Evolutionary conservation across 1,140 invertebrate species (phyloP).

Genomic region (Elysia chlorotica): DNA sequence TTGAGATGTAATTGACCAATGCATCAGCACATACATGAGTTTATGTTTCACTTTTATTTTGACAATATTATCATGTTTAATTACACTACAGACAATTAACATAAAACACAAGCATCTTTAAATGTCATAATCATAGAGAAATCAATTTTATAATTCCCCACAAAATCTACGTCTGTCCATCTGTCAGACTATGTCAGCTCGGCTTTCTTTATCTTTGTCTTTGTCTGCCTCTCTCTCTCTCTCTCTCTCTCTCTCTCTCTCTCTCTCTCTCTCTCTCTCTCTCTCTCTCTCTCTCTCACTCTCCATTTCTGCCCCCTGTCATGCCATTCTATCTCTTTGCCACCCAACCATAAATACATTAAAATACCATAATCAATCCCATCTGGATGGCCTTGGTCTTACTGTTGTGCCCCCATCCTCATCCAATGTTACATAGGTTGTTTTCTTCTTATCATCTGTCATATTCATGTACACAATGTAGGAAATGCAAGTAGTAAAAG

Average conservation of each 20-base stretch:
- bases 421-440: constrained; percentile 34
- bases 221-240: neutral
- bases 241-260: neutral
- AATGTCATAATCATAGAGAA: too few relatives aligned
- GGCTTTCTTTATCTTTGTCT: constrained; percentile 2
- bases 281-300: constrained; percentile 19
- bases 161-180: neutral
- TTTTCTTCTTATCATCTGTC: constrained; percentile 28
- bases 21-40: too few relatives aligned
- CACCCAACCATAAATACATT: neutral
- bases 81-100: too few relatives aligned
- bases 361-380: constrained; percentile 27
- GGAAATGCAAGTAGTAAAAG: constrained; percentile 32
- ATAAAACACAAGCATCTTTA: too few relatives aligned
- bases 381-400: constrained; percentile 29
- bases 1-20: too few relatives aligned
- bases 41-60: too few relatives aligned
- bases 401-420: constrained; percentile 32
- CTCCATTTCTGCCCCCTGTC: too few relatives aligned
- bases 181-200: neutral
- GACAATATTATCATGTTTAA: too few relatives aligned
- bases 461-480: constrained; percentile 43
- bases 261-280: constrained; percentile 19
- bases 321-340: too few relatives aligned
- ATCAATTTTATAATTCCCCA: neutral